A percentile compares a stretch with the other conserved stretches of the same genome.
Conservation (phyloP, 2,888 invertebrate species). For the Polyploca ridens region DNA sequence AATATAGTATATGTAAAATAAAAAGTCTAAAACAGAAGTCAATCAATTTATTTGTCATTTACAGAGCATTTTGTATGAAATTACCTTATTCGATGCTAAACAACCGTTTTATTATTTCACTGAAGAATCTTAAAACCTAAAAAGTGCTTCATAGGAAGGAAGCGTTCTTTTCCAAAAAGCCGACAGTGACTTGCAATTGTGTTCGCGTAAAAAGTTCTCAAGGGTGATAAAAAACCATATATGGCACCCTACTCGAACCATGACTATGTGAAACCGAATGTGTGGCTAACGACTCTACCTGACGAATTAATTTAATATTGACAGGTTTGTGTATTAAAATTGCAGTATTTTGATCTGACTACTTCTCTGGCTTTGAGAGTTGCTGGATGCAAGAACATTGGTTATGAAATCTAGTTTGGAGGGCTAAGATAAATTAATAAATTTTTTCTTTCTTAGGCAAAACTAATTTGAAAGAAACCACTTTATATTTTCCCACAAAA, state of each 20-base stretch:
- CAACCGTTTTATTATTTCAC: constrained; percentile 9
- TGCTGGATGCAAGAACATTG: no score
- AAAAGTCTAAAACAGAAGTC: no score
- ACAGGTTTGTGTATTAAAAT: constrained; percentile 46
- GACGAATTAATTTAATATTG: constrained; percentile 67
- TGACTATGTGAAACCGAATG: constrained; percentile 56
- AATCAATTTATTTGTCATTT: no score
- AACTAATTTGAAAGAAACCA: no score
- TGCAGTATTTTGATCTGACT: not conserved
- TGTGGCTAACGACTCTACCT: constrained; percentile 59
- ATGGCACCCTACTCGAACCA: constrained; percentile 44
- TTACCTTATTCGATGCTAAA: not conserved
- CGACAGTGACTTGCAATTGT: constrained; percentile 64
- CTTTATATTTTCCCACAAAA: no score
- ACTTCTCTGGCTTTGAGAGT: no score
- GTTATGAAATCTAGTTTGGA: no score
- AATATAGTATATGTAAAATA: no score
- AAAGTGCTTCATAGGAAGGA: constrained; percentile 49
- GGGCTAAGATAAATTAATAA: no score
- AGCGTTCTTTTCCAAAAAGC: constrained; percentile 54
- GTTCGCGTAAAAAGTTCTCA: constrained; percentile 20
- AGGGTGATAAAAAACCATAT: constrained; percentile 45
- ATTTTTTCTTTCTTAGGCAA: no score
- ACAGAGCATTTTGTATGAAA: not conserved
- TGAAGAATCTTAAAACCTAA: constrained; percentile 25